These are phyloP conservation scores for Ispidina picta DNA, from an alignment of 2,797 vertebrate species.

Conservation along the genomic window DNA sequence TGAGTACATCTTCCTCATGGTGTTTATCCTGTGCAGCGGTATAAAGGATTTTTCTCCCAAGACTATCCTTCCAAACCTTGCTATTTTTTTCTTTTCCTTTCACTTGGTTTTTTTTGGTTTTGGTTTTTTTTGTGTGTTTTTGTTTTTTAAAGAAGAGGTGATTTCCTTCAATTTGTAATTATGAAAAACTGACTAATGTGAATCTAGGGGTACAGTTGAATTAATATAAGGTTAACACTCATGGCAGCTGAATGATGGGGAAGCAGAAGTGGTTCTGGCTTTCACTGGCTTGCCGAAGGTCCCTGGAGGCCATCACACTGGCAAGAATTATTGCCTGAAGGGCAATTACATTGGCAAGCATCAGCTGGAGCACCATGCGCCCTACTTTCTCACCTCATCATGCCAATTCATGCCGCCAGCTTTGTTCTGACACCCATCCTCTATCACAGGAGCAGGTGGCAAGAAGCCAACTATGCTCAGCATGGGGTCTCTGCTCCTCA, in stretches of 20 bases:
- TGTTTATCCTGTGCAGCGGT: not conserved
- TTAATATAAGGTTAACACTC: constrained; percentile 42
- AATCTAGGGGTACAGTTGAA: constrained; percentile 16
- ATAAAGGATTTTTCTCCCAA: not conserved
- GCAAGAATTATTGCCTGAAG: constrained; percentile 63
- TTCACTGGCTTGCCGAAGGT: not conserved
- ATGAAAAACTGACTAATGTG: constrained; percentile 10
- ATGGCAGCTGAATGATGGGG: constrained; percentile 9
- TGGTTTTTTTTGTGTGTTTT: too few relatives aligned
- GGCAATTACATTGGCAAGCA: constrained; percentile 67
- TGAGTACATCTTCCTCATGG: not conserved
- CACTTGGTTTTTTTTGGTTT: not conserved
- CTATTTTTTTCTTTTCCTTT: not conserved
- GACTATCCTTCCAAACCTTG: not conserved
- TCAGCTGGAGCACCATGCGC: constrained; percentile 54
- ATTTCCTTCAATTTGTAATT: constrained; percentile 26
- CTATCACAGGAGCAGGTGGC: constrained; percentile 51
- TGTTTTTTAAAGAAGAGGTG: not conserved
- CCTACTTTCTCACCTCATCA: constrained; percentile 62
- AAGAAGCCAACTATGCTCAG: constrained; percentile 17
- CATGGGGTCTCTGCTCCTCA: not conserved
- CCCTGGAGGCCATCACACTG: constrained; percentile 32
- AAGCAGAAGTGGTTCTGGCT: constrained; percentile 60
- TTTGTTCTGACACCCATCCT: constrained; percentile 66
- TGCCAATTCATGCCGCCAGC: constrained; percentile 67